Conservation (phyloP, 2,797 vertebrate species). For the Catostomus latipinnis region DNA sequence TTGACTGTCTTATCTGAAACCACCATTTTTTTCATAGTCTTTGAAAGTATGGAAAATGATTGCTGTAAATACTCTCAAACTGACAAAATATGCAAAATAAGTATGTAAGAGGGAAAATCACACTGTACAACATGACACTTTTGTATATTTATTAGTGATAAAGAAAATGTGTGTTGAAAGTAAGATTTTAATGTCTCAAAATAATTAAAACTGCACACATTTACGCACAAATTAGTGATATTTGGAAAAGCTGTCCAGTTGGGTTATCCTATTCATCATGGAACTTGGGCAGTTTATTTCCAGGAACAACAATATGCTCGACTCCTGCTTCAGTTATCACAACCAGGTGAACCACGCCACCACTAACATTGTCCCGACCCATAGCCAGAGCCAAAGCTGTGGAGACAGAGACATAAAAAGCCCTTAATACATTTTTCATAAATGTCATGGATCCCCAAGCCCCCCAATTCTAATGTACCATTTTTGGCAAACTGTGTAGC, state of each 20-base stretch:
- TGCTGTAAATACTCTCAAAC: background rate
- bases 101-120: background rate
- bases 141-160: conserved; percentile 17
- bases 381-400: conserved; percentile 87
- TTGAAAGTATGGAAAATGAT: background rate
- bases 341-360: conserved; percentile 83
- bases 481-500: conserved; percentile 82
- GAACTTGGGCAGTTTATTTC: conserved; percentile 83
- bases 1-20: no score
- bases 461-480: conserved; percentile 66
- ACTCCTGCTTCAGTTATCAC: conserved; percentile 79
- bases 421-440: background rate
- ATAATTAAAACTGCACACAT: background rate
- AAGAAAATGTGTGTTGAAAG: background rate
- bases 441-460: background rate
- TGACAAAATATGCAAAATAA: background rate
- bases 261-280: conserved; percentile 72
- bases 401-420: background rate
- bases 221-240: conserved; percentile 1
- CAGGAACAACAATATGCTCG: conserved; percentile 81
- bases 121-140: background rate
- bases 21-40: no score
- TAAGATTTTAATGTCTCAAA: background rate
- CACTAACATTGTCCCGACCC: conserved; percentile 86
- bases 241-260: background rate